Evolutionary conservation across 2,113 vertebrate genomes (phyloP), one percentile per base, ranked within the genome.

Genomic region (Pholis gunnellus): DNA sequence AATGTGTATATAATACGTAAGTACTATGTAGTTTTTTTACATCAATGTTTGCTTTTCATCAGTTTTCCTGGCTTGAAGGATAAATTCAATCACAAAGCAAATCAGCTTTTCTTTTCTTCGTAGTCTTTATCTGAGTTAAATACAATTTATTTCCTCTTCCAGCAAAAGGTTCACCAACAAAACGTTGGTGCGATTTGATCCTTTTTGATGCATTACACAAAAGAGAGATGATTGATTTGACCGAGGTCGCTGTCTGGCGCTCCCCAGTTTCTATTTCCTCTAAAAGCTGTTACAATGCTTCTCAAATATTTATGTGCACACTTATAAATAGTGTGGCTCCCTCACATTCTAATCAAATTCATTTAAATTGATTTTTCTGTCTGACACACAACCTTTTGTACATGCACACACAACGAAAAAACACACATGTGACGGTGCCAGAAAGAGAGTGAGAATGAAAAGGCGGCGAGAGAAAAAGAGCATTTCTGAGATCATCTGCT

Each of bases 381-480:
- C 44, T 22, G 20, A 54, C 29, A 78, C 14, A 2, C 52, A 46
- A 75, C 66, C 22, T 80, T 70, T 36, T 56, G 42, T 40, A 74
- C 57, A 46, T 14, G 40, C 60, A n/a, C 40, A 22, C 44, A n/a
- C 71, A 82, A 48, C 42, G 34, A 34, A 56, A 27, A 80, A 52
- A 63, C 59, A 74, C 56, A 68, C 59, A 57, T 10, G 25, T 3
- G 17, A 15, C 6, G 9, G 14, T 69, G 79, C 6, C 72, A 86
- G 81, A 63, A 65, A 78, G 70, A 69, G 71, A 50, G 65, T 31
- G 60, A 75, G 59, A 66, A 59, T 63, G 61, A 86, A 61, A 68
- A 81, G 80, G 65, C 42, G 65, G 69, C 27, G 81, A 67, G 44
- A 83, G n/a, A 85, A 81, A 87, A 81, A 46, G 48, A 87, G 54